Percentiles rank a stretch among this genome's conserved stretches.
These are phyloP conservation scores for Alfaro cultratus DNA, from an alignment of 2,797 vertebrate species.

Conservation along the genomic window DNA sequence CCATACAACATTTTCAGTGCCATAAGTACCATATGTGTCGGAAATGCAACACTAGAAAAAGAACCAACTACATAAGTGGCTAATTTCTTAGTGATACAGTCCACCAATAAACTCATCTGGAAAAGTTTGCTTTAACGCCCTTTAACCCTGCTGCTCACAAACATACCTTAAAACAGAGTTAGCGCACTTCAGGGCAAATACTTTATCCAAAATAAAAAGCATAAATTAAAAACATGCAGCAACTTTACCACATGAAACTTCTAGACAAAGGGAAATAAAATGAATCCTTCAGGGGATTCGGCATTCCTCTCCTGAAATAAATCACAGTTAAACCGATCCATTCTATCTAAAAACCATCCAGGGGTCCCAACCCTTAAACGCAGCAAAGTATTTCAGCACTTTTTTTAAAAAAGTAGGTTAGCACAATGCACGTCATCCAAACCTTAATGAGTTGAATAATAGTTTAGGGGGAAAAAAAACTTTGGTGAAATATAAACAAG, in stretches of 20 bases:
- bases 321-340: constrained; percentile 54
- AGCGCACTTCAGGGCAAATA: constrained; percentile 52
- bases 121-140: constrained; percentile 14
- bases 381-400: constrained; percentile 1
- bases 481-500: constrained; percentile 14
- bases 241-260: constrained; percentile 56
- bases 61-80: constrained; percentile 16
- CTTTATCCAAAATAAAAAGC: constrained; percentile 63
- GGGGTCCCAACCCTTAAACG: constrained; percentile 13
- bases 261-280: constrained; percentile 59
- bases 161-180: constrained; percentile 47
- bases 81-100: constrained; percentile 37
- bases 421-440: constrained; percentile 22
- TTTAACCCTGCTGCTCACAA: neutral
- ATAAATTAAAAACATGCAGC: constrained; percentile 71
- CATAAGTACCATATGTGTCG: constrained; percentile 59
- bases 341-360: constrained; percentile 15
- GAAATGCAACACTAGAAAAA: constrained; percentile 56
- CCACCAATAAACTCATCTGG: constrained; percentile 32
- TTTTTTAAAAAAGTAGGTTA: constrained; percentile 47
- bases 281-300: constrained; percentile 39
- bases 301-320: constrained; percentile 55
- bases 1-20: constrained; percentile 50
- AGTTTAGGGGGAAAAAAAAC: constrained; percentile 19
- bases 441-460: constrained; percentile 14